Percentiles rank a stretch among this genome's conserved stretches.
phyloP scores from a whole-genome alignment of 2,888 invertebrate species.

The Andrena bicolor region DNA sequence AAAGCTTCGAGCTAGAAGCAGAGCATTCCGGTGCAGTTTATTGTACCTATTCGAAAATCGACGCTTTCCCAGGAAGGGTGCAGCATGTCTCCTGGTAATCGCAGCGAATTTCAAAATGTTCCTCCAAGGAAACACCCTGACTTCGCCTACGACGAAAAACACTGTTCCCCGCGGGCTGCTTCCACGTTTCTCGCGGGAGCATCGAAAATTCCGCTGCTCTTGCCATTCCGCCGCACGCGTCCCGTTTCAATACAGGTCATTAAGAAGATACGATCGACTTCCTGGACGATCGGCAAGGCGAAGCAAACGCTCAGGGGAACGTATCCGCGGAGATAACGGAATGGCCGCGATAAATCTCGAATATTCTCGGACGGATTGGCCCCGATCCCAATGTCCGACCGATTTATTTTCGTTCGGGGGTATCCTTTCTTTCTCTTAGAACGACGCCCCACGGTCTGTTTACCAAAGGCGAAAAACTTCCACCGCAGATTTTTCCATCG shows the following conservation, averaged over 20 bases:
- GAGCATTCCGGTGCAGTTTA: background rate
- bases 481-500: conserved; percentile 18
- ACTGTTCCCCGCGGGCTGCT: background rate
- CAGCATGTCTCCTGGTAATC: background rate
- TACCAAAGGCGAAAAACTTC: conserved; percentile 33
- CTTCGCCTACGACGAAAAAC: background rate
- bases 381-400: conserved; percentile 50
- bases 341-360: conserved; percentile 49
- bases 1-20: conserved; percentile 3
- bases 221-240: background rate
- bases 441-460: conserved; percentile 23
- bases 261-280: conserved; percentile 38
- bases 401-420: conserved; percentile 38
- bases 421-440: conserved; percentile 30
- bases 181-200: background rate
- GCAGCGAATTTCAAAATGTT: background rate
- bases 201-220: background rate
- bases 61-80: background rate
- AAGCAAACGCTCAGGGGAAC: background rate
- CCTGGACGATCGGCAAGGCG: conserved; percentile 18
- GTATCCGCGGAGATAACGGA: conserved; percentile 25
- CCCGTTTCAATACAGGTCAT: conserved; percentile 34
- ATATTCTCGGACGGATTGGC: conserved; percentile 55
- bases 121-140: background rate
- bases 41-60: background rate